Percentiles rank a stretch among this genome's conserved stretches.
phyloP scores from a whole-genome alignment of 1,140 invertebrate species.

The Capitella teleta region DNA sequence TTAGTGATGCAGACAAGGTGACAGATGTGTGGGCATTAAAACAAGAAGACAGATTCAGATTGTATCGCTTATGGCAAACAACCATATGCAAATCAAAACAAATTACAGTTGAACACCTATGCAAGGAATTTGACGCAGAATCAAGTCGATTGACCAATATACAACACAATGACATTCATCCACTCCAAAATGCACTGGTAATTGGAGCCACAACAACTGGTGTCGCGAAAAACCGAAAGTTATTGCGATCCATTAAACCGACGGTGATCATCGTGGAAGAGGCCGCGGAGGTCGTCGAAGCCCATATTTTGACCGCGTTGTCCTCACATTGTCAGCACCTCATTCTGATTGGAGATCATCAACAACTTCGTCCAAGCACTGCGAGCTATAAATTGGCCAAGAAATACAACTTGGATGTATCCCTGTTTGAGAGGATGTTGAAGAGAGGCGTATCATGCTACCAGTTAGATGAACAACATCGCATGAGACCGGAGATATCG shows the following conservation, averaged over 20 bases:
- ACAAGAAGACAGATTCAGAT: too few relatives aligned
- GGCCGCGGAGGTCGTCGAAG: slow-evolving; percentile 70
- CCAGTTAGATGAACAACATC: slow-evolving; percentile 34
- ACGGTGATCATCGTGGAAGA: slow-evolving; percentile 68
- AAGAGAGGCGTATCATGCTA: slow-evolving; percentile 20
- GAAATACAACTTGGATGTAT: slow-evolving; percentile 27
- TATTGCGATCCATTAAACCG: slow-evolving; percentile 51
- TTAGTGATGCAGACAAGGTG: too few relatives aligned
- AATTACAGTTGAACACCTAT: too few relatives aligned
- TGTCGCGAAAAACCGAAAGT: slow-evolving; percentile 53
- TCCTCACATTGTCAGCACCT: slow-evolving; percentile 61
- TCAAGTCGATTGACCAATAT: too few relatives aligned
- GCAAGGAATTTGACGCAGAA: too few relatives aligned
- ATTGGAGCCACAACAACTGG: slow-evolving; percentile 68
- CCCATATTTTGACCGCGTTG: slow-evolving; percentile 41
- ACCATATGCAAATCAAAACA: too few relatives aligned
- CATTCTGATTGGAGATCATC: slow-evolving; percentile 67
- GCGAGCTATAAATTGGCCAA: slow-evolving; percentile 31
- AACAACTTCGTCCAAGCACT: slow-evolving; percentile 43
- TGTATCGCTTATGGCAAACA: too few relatives aligned
- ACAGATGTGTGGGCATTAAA: too few relatives aligned
- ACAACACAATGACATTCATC: too few relatives aligned
- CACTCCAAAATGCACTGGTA: too few relatives aligned
- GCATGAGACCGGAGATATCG: slow-evolving; percentile 42
- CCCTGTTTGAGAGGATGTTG: slow-evolving; percentile 27